Conservation (phyloP, 53 echinoderm and acorn worm species). For the Patiria pectinifera region DNA sequence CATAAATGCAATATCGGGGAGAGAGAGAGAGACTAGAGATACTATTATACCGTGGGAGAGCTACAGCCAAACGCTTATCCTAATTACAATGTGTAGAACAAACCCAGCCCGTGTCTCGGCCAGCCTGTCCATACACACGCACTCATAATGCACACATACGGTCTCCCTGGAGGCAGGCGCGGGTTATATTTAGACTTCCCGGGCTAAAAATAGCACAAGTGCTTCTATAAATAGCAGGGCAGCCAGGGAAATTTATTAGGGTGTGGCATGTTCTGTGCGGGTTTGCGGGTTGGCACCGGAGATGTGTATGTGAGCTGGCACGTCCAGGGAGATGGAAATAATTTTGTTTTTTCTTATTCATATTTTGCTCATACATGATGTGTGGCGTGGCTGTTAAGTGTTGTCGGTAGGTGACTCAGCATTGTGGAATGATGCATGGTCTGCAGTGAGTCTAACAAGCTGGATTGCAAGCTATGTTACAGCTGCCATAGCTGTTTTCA, state of each 20-base stretch:
- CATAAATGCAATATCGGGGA: constrained; percentile 54
- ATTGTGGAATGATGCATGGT: constrained; percentile 34
- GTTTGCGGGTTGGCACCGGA: not conserved
- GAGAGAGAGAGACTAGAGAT: not conserved
- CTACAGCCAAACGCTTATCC: constrained; percentile 46
- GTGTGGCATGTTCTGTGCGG: constrained; percentile 35
- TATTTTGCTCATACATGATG: not conserved
- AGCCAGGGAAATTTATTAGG: constrained; percentile 60
- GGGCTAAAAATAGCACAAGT: constrained; percentile 54
- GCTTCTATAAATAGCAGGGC: constrained; percentile 52
- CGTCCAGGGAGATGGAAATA: constrained; percentile 1
- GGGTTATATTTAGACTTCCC: constrained; percentile 55
- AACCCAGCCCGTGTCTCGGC: constrained; percentile 39
- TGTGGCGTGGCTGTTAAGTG: not conserved
- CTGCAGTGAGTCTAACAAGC: constrained; percentile 43
- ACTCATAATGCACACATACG: no score
- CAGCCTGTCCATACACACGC: not conserved
- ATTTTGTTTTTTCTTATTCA: not conserved
- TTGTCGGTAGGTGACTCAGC: constrained; percentile 47
- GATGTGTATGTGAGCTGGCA: constrained; percentile 38
- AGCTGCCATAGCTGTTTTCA: constrained; percentile 25
- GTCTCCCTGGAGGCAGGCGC: not conserved
- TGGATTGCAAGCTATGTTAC: not conserved
- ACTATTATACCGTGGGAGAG: not conserved
- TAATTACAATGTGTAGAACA: constrained; percentile 66